A percentile compares a stretch with the other conserved stretches of the same genome.
These are phyloP conservation scores for Halichoerus grypus DNA, from an alignment of 2,113 vertebrate species.

Conservation along the genomic window DNA sequence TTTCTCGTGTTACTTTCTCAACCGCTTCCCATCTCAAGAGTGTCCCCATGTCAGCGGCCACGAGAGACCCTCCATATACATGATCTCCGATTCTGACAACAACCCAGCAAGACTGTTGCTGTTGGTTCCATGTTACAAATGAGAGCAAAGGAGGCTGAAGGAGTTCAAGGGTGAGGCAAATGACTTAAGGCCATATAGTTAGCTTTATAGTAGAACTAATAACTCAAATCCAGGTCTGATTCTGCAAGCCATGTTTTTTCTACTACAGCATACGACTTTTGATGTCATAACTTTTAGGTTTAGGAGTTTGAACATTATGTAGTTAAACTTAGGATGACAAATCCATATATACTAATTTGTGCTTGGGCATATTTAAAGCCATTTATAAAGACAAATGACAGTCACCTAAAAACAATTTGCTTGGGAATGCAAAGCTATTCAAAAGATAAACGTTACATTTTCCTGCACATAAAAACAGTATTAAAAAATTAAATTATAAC, in stretches of 20 bases:
- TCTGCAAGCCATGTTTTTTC: constrained; percentile 23
- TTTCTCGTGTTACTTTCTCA: background rate
- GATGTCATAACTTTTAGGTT: background rate
- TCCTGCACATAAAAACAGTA: background rate
- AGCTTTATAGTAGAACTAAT: background rate
- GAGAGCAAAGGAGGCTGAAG: background rate
- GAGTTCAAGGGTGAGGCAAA: background rate
- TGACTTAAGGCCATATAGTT: background rate
- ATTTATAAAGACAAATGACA: constrained; percentile 41
- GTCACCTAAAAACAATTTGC: background rate
- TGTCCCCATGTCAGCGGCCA: background rate
- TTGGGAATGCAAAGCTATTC: constrained; percentile 56
- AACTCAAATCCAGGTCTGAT: background rate
- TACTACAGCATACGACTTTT: background rate
- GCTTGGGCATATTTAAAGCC: background rate
- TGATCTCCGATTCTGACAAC: background rate
- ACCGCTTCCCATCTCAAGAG: background rate
- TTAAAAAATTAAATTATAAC: constrained; percentile 43
- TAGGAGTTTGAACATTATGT: constrained; percentile 30
- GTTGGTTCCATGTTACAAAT: constrained; percentile 2
- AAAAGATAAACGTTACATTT: constrained; percentile 50
- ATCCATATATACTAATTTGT: background rate
- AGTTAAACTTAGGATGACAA: constrained; percentile 2
- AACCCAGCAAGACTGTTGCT: background rate
- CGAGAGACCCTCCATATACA: background rate